Conservation (phyloP, 2,113 vertebrate species). For the Cranoglanis bouderius region DNA sequence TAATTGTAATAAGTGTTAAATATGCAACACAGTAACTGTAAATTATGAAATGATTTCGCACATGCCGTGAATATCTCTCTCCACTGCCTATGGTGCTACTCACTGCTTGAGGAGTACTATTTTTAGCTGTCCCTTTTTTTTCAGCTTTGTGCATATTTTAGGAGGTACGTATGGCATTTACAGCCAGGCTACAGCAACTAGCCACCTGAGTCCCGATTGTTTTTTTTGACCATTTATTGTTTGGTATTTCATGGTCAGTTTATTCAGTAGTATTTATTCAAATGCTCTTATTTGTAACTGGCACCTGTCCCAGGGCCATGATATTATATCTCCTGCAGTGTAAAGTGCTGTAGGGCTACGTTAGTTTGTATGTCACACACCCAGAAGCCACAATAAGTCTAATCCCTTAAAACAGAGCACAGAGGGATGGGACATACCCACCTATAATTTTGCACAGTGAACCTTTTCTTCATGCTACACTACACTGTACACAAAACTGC, state of each 20-base stretch:
- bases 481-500: not conserved
- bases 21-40: too few relatives aligned
- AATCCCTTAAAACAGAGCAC: conserved; percentile 25
- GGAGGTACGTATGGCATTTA: not conserved
- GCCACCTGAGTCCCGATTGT: not conserved
- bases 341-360: not conserved
- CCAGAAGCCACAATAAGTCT: not conserved
- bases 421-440: not conserved
- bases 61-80: not conserved
- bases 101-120: not conserved
- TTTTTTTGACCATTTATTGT: not conserved
- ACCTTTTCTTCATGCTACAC: not conserved
- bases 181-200: not conserved
- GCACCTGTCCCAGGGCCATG: not conserved
- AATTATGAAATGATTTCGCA: not conserved
- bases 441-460: conserved; percentile 11
- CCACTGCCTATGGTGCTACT: not conserved
- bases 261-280: too few relatives aligned
- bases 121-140: not conserved
- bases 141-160: conserved; percentile 1
- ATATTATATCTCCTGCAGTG: not conserved
- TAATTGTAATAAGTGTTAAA: not conserved
- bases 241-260: not conserved
- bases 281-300: not conserved
- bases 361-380: not conserved